Evolutionary conservation across 2,797 vertebrate genomes (phyloP).

Genomic region (Chaenodraco wilsoni): DNA sequence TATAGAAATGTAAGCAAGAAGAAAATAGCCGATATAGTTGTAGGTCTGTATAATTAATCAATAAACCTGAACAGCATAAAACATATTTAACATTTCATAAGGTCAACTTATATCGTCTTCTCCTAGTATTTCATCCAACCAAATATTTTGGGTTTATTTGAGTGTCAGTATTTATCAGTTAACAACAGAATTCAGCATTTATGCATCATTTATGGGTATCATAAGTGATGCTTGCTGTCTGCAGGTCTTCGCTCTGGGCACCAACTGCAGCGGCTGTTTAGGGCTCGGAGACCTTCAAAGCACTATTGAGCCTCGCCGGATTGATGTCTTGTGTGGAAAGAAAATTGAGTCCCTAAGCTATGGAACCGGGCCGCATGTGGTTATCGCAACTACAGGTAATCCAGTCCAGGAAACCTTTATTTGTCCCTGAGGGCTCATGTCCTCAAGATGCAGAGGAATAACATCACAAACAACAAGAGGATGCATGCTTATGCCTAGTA

Average conservation of each 20-base stretch:
- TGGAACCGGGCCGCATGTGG: constrained; percentile 95
- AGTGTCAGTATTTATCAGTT: neutral
- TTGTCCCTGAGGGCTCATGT: constrained; percentile 23
- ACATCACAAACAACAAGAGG: constrained; percentile 15
- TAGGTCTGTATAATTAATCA: too few relatives aligned
- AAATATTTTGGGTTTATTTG: neutral
- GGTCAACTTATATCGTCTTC: neutral
- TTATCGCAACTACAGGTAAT: constrained; percentile 93
- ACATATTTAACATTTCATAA: neutral
- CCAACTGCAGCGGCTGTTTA: constrained; percentile 96
- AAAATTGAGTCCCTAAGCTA: constrained; percentile 96
- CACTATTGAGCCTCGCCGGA: constrained; percentile 92
- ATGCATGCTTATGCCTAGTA: constrained; percentile 5
- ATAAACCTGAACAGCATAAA: neutral
- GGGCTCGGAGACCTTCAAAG: constrained; percentile 94
- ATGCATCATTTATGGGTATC: neutral
- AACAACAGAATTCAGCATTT: neutral
- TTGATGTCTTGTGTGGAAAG: constrained; percentile 93
- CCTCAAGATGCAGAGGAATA: constrained; percentile 12
- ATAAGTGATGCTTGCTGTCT: constrained; percentile 33
- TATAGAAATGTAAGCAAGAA: neutral
- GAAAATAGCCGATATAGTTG: neutral
- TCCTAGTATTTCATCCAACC: neutral
- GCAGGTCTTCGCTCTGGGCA: constrained; percentile 96
- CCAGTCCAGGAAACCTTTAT: constrained; percentile 39